Evolutionary conservation across 2,888 invertebrate genomes (phyloP), one percentile per base, ranked within the genome.

Genomic region (Drosophila nr. medialis): DNA sequence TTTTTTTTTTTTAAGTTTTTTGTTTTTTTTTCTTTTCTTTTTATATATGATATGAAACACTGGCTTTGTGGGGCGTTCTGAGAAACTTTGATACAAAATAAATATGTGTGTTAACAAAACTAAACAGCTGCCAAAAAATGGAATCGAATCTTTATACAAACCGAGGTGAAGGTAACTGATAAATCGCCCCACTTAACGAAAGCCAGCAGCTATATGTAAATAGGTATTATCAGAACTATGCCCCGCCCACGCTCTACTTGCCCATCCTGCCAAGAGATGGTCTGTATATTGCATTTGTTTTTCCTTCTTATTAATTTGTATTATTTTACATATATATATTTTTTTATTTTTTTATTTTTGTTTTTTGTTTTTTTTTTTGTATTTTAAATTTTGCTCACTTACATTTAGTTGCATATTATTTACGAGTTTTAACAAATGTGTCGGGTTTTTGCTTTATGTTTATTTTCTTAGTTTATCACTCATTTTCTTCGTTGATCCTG

Each of bases 401-500:
- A 60, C 8, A 76, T 55, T 61, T 42, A 40, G 38, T 51, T 69
- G 69, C 61, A 45, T 71, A 71, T 60, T 18, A 42, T 66, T 65
- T 66, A 69, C n/a, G 49, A 70, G 62, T 62, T 62, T 62, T 72
- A 77, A 82, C 82, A 79, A 79, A 78, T 64, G 11, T 55, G 42
- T 49, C 36, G 49, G 56, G 55, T 36, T 40, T 40, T 38, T 38
- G 45, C 49, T 61, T 63, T 34, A 50, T 69, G 34, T 64, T 55
- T 36, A 56, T 58, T 60, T 63, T 70, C 53, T 72, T 71, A 50
- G 60, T 83, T 91, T 92, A 92, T 92, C 92, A 92, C 92, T 92
- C 90, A 90, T 83, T 87, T 91, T 83, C 90, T 92, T 92, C 92
- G 92, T 92, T 92, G 92, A 92, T 92, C 88, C 91, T 91, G 92